These are phyloP conservation scores for Andrena dorsata DNA, from an alignment of 2,888 invertebrate species.

Conservation along the genomic window DNA sequence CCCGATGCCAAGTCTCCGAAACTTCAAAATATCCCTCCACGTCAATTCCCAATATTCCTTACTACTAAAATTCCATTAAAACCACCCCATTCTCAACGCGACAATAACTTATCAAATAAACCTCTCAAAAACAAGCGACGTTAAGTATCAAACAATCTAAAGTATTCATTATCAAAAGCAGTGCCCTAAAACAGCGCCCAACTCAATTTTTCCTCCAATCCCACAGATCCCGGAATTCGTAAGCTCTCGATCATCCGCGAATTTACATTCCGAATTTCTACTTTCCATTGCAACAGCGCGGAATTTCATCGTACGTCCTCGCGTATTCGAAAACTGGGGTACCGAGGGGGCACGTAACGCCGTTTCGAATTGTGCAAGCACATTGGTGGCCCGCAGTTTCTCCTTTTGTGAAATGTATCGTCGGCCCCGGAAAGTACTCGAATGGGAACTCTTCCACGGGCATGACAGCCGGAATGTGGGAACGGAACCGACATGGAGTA, in stretches of 20 bases:
- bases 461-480: conserved; percentile 71
- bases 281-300: neutral
- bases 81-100: neutral
- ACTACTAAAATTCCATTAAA: neutral
- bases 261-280: neutral
- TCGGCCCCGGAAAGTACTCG: conserved; percentile 61
- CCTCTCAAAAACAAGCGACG: neutral
- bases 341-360: conserved; percentile 10
- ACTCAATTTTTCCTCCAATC: neutral
- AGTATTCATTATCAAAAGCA: no score
- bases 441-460: conserved; percentile 62
- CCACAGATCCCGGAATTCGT: neutral
- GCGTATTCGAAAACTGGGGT: conserved; percentile 9
- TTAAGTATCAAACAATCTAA: neutral
- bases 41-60: neutral
- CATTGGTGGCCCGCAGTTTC: conserved; percentile 53
- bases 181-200: neutral
- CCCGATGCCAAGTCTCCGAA: no score
- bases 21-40: no score
- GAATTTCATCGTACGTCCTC: conserved; percentile 15
- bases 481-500: conserved; percentile 75
- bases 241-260: neutral
- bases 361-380: conserved; percentile 53
- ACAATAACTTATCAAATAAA: neutral
- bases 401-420: conserved; percentile 54